Evolutionary conservation across 2,797 vertebrate genomes (phyloP).

Genomic region (Pseudocheirus occidentalis): DNA sequence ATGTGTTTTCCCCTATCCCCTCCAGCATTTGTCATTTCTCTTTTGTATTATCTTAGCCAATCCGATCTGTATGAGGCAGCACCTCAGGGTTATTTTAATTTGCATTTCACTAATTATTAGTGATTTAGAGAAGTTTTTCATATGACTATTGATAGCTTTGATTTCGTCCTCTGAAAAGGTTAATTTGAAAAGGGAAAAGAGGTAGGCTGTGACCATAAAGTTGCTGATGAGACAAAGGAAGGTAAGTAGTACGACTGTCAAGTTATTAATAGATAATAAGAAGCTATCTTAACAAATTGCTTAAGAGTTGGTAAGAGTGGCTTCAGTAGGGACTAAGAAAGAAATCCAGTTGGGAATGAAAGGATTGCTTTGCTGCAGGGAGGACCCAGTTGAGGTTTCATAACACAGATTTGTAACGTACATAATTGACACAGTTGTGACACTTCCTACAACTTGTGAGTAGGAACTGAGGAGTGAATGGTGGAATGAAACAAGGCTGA

Average conservation of each 20-base stretch:
- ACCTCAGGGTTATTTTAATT: background rate
- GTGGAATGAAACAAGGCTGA: background rate
- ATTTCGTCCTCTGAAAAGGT: background rate
- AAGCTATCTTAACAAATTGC: background rate
- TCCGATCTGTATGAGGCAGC: background rate
- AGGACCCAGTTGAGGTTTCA: background rate
- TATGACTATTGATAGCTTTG: background rate
- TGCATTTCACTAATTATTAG: background rate
- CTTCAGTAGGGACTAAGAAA: background rate
- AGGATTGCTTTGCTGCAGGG: background rate
- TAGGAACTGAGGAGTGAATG: background rate
- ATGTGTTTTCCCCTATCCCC: background rate
- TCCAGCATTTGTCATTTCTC: background rate
- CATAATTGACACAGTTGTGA: background rate
- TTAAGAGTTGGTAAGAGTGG: background rate
- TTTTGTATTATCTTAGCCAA: background rate
- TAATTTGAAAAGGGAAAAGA: background rate
- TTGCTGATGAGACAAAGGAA: background rate
- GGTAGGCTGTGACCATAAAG: background rate
- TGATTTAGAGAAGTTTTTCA: background rate
- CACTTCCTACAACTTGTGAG: background rate
- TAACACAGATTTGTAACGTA: background rate
- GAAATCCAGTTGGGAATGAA: background rate
- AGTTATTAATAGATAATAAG: background rate
- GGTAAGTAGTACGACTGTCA: background rate